phyloP scores from a whole-genome alignment of 2,113 vertebrate species.

The Bambusicola thoracicus region DNA sequence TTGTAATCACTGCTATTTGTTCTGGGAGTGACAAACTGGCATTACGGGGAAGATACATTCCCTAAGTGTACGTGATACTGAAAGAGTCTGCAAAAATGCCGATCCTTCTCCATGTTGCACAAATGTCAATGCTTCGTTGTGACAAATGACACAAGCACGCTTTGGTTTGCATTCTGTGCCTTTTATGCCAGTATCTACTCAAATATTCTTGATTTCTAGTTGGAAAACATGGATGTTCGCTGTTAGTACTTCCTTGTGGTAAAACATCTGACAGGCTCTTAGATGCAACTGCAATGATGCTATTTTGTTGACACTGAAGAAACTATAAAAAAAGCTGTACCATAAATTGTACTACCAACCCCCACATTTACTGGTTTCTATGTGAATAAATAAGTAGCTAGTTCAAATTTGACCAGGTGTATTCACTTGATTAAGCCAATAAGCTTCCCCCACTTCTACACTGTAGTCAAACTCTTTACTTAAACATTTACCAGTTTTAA shows the following conservation, averaged over 20 bases:
- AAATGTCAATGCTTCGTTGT: constrained; percentile 49
- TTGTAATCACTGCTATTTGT: background rate
- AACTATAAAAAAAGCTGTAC: constrained; percentile 50
- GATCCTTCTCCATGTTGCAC: constrained; percentile 27
- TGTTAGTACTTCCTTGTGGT: constrained; percentile 60
- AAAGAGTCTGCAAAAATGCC: background rate
- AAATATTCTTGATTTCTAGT: constrained; percentile 43
- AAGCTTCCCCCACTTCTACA: background rate
- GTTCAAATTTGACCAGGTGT: constrained; percentile 4
- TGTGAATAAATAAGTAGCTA: constrained; percentile 49
- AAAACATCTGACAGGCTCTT: constrained; percentile 56
- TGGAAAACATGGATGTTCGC: constrained; percentile 56
- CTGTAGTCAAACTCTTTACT: constrained; percentile 26
- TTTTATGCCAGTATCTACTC: constrained; percentile 50
- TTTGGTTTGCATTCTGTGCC: constrained; percentile 57
- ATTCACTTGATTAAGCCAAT: background rate
- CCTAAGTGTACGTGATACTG: background rate
- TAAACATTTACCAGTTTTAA: constrained; percentile 20
- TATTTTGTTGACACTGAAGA: constrained; percentile 55
- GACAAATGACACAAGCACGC: constrained; percentile 46
- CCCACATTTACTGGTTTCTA: constrained; percentile 46
- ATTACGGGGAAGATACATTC: background rate
- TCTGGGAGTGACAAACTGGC: background rate
- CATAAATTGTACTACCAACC: constrained; percentile 47
- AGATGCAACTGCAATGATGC: constrained; percentile 19